Conservation (phyloP, 2,797 vertebrate genomes). For the Otolemur crassicaudatus region DNA sequence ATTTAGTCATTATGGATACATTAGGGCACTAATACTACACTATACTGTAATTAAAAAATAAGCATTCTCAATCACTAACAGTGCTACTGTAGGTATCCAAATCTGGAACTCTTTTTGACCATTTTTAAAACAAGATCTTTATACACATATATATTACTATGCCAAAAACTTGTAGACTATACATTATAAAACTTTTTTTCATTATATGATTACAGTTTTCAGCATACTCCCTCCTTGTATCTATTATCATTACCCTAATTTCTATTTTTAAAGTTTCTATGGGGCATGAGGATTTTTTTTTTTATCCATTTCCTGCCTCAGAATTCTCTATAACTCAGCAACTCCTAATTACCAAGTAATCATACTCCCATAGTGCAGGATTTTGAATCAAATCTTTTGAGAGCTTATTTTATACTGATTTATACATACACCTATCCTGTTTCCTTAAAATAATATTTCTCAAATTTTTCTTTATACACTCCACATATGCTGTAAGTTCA, state of each 20-base stretch:
- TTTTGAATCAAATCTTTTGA: slow-evolving; percentile 49
- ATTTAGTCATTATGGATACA: slow-evolving; percentile 29
- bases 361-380: slow-evolving; percentile 34
- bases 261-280: slow-evolving; percentile 59
- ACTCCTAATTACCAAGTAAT: slow-evolving; percentile 19
- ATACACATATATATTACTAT: background rate
- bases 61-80: background rate
- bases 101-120: background rate
- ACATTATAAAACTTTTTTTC: slow-evolving; percentile 12
- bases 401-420: slow-evolving; percentile 46
- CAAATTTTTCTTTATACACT: slow-evolving; percentile 36
- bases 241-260: slow-evolving; percentile 34
- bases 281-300: background rate
- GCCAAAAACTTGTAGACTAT: background rate
- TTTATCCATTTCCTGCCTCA: slow-evolving; percentile 25
- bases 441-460: slow-evolving; percentile 46
- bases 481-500: slow-evolving; percentile 2
- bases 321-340: slow-evolving; percentile 47
- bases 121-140: slow-evolving; percentile 17
- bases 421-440: slow-evolving; percentile 42
- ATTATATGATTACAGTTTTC: slow-evolving; percentile 3
- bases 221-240: slow-evolving; percentile 20
- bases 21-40: slow-evolving; percentile 42
- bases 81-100: background rate
- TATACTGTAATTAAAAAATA: slow-evolving; percentile 23